A percentile compares a stretch with the other conserved stretches of the same genome.
Conservation (phyloP, 2,888 invertebrate species). For the Ochropleura plecta region DNA sequence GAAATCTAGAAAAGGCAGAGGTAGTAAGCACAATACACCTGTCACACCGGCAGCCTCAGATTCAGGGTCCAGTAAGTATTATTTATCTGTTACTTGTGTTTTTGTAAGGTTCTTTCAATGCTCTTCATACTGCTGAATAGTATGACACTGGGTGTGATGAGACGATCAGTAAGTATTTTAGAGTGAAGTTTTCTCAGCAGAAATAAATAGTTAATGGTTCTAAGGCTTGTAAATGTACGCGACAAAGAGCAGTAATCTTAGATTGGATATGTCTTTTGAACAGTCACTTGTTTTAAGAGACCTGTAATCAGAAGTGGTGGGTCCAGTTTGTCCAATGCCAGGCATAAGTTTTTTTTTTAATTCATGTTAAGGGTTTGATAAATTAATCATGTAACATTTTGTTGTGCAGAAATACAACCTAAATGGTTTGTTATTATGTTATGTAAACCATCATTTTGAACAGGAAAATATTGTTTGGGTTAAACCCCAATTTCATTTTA, state of each 20-base stretch:
- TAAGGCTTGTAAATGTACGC: background rate
- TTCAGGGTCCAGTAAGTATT: slow-evolving; percentile 82
- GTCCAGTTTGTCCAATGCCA: background rate
- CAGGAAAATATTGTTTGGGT: slow-evolving; percentile 40
- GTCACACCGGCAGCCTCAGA: slow-evolving; percentile 83
- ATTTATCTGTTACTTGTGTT: background rate
- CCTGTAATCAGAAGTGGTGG: background rate
- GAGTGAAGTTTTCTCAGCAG: background rate
- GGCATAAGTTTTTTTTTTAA: background rate
- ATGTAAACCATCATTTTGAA: slow-evolving; percentile 28
- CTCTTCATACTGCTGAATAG: background rate
- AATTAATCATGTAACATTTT: background rate
- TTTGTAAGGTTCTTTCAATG: background rate
- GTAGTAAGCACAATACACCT: slow-evolving; percentile 89
- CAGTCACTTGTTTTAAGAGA: background rate
- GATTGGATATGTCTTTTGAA: background rate
- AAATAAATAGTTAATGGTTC: background rate
- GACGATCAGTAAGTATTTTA: no score
- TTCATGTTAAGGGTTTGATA: background rate
- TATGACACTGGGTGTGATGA: background rate
- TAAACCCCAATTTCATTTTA: slow-evolving; percentile 13
- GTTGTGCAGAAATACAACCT: background rate
- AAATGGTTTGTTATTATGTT: background rate
- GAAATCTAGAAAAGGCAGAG: slow-evolving; percentile 90
- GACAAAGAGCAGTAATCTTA: background rate